A percentile compares a stretch with the other conserved stretches of the same genome.
Conservation (phyloP, 2,113 vertebrate species). For the Carassius auratus region DNA sequence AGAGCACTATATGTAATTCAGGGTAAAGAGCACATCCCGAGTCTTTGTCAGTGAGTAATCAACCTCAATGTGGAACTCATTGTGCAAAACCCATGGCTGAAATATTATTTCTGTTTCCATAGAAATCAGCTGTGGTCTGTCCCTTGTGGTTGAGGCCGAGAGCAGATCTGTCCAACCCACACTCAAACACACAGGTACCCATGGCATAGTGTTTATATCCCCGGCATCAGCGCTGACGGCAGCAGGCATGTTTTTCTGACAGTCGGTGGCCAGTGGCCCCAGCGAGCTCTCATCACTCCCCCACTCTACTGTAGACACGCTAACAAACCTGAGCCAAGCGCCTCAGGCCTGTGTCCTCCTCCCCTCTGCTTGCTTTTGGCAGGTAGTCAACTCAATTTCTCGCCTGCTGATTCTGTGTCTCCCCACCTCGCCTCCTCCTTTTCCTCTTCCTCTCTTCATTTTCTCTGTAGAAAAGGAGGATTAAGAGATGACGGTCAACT, state of each 20-base stretch:
- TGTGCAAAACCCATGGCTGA: constrained; percentile 3
- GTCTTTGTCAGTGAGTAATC: constrained; percentile 3
- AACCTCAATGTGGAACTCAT: constrained; percentile 14
- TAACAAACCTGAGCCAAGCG: constrained; percentile 26
- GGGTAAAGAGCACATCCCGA: background rate
- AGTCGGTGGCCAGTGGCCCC: constrained; percentile 14
- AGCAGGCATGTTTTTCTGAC: background rate
- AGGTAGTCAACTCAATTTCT: constrained; percentile 51
- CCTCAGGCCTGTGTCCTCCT: constrained; percentile 3
- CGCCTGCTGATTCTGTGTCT: constrained; percentile 35
- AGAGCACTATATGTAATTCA: background rate
- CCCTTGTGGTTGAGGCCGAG: constrained; percentile 30
- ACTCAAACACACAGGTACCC: constrained; percentile 13
- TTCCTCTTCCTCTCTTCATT: background rate
- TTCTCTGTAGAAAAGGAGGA: constrained; percentile 14
- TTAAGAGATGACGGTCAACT: constrained; percentile 31
- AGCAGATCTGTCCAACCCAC: constrained; percentile 1
- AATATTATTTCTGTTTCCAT: constrained; percentile 53
- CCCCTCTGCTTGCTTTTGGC: constrained; percentile 42
- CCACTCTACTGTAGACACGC: background rate
- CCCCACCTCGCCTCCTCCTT: constrained; percentile 7
- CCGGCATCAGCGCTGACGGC: background rate
- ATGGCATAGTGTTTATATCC: constrained; percentile 18
- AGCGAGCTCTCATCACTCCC: constrained; percentile 20
- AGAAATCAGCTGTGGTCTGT: constrained; percentile 26